Percentiles rank a stretch among this genome's conserved stretches.
Conservation (phyloP, 2,888 invertebrate species). For the Folsomia candida region DNA sequence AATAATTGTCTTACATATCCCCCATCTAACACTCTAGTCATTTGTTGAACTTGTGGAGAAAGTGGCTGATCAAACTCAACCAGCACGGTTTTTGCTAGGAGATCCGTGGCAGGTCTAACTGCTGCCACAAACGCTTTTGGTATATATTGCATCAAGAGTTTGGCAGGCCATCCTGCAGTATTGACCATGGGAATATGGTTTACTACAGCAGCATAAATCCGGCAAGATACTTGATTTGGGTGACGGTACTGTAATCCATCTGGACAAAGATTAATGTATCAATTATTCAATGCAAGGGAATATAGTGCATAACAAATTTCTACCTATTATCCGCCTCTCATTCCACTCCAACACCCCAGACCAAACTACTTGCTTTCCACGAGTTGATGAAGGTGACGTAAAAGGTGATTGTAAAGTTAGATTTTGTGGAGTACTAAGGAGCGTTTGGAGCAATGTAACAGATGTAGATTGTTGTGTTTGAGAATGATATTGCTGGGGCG, state of each 20-base stretch:
- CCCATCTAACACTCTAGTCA: background rate
- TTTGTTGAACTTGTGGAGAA: background rate
- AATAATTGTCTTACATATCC: no score
- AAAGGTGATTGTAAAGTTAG: background rate
- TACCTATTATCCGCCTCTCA: background rate
- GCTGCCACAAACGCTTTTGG: background rate
- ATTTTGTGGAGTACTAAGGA: background rate
- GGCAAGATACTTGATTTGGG: background rate
- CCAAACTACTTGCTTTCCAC: background rate
- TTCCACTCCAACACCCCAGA: background rate
- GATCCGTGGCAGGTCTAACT: background rate
- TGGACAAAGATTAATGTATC: no score
- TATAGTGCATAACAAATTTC: no score
- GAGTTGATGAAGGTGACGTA: background rate
- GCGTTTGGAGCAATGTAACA: background rate
- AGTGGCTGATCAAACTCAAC: background rate
- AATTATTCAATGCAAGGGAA: no score
- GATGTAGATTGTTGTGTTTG: background rate
- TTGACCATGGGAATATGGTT: background rate
- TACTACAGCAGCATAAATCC: background rate
- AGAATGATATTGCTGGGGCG: background rate
- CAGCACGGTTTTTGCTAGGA: background rate
- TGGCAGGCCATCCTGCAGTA: background rate
- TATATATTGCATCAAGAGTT: background rate
- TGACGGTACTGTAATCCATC: background rate